Evolutionary conservation across 53 echinoderm and acorn worm species (phyloP).

Genomic region (Paracentrotus lividus): DNA sequence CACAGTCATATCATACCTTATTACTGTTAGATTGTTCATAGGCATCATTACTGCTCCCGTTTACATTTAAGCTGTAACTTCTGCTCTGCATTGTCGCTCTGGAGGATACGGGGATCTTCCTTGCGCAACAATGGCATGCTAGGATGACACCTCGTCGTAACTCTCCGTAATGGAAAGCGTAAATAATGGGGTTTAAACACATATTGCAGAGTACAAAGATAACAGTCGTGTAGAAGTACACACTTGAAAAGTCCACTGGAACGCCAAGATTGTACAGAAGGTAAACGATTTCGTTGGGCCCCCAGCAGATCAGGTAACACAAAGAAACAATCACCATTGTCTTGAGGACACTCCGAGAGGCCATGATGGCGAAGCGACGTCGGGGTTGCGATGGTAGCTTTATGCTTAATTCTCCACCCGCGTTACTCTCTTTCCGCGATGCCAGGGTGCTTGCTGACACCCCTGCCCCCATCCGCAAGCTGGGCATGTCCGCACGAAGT

Average conservation of each 20-base stretch:
- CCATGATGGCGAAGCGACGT: slow-evolving; percentile 74
- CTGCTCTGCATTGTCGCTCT: slow-evolving; percentile 59
- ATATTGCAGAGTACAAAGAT: slow-evolving; percentile 89
- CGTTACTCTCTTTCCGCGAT: not conserved
- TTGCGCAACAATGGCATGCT: slow-evolving; percentile 55
- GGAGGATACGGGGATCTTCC: slow-evolving; percentile 34
- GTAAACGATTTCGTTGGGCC: slow-evolving; percentile 89
- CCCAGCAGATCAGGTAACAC: slow-evolving; percentile 93
- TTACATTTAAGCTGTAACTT: slow-evolving; percentile 60
- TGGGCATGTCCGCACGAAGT: slow-evolving; percentile 66
- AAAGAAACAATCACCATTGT: slow-evolving; percentile 91
- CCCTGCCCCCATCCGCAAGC: slow-evolving; percentile 12
- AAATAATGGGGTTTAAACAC: slow-evolving; percentile 93
- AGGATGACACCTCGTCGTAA: slow-evolving; percentile 75
- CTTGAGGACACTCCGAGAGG: slow-evolving; percentile 85
- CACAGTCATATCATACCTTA: slow-evolving; percentile 4
- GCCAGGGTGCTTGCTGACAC: not conserved
- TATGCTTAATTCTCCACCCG: not conserved
- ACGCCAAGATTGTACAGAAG: slow-evolving; percentile 82
- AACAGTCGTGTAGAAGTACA: slow-evolving; percentile 79
- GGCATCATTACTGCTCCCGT: slow-evolving; percentile 66
- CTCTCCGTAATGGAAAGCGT: slow-evolving; percentile 88
- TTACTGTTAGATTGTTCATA: slow-evolving; percentile 59
- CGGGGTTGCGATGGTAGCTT: slow-evolving; percentile 55
- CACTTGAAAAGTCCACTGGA: slow-evolving; percentile 75